A percentile compares a stretch with the other conserved stretches of the same genome.
Conservation (phyloP, 2,888 invertebrate genomes). For the Drosophila fulvimacula region DNA sequence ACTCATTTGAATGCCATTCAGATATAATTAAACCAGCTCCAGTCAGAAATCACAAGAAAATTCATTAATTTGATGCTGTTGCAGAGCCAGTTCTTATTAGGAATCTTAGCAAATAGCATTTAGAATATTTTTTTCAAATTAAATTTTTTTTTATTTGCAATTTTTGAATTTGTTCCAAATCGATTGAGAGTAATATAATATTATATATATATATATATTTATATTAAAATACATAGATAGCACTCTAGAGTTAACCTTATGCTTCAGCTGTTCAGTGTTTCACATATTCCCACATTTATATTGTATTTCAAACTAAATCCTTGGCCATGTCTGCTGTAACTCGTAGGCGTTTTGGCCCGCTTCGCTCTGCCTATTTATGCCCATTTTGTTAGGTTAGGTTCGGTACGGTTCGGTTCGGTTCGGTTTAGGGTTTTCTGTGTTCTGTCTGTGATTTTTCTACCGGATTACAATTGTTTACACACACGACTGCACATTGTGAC, state of each 20-base stretch:
- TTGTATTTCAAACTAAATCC: conserved; percentile 37
- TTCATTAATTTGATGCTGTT: neutral
- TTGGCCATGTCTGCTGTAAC: neutral
- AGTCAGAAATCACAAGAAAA: neutral
- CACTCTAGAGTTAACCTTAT: neutral
- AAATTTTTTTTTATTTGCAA: neutral
- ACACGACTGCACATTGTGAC: conserved; percentile 78
- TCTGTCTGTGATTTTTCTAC: conserved; percentile 76
- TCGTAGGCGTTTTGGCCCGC: neutral
- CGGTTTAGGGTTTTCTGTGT: conserved; percentile 29
- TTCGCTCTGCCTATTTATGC: neutral
- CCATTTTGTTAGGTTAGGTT: conserved; percentile 18
- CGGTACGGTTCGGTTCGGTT: conserved; percentile 38
- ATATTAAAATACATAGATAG: neutral
- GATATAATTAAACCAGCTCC: neutral
- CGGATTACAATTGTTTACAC: conserved; percentile 79
- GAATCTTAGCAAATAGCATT: neutral
- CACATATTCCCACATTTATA: conserved; percentile 19
- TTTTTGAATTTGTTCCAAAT: neutral
- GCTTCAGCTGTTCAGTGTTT: neutral
- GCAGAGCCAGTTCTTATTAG: too few relatives aligned
- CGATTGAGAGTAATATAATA: neutral
- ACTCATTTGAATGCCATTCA: neutral
- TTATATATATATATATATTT: neutral
- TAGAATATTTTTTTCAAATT: neutral